Evolutionary conservation across 35 echinoderm and acorn worm genomes (phyloP), one percentile per base, ranked within the genome.

Genomic region (Patiria miniata): DNA sequence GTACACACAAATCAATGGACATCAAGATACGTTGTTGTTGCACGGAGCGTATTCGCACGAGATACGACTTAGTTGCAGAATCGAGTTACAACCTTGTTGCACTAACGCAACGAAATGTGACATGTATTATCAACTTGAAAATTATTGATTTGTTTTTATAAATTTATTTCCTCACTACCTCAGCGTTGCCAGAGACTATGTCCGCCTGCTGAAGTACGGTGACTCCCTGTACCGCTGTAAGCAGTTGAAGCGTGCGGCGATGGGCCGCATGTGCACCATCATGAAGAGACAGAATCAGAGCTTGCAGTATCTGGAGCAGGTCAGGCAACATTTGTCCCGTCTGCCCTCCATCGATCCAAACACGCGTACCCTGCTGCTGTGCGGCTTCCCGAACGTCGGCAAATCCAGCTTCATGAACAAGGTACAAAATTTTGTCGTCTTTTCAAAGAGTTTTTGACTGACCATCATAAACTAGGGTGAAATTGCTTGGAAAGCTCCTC

Each of bases 321-420:
- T 99, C 36, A 68, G 96, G 7, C 96, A 99, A 80, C 96, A 99
- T 90, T 68, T 99, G 23, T 94, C 96, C 17, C 86, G 96, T 59
- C 90, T 99, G 50, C 92, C 96, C 3, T 86, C 96, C 58, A 99
- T 99, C 38, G 96, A 99, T 55, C 96, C 96, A 0, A 99, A 95
- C 73, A 99, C 96, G n/a, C 69, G 96, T 29, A 99, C 96, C 14
- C 39, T 99, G 17, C 86, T 99, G 15, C 83, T 99, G 32, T 94
- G 92, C 89, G 96, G 96, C 5, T 99, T 99, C 28, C 95, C 96
- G 0, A 99, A 99, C 50, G 96, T 99, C 23, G 92, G 96, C 26
- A 94, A 99, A 37, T 99, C 96, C 12, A 99, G 96, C 80, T 99
- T 99, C 65, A 89, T 99, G 68, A 99, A 99, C 59, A 99, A 99